Conservation (phyloP, 2,113 vertebrate species). For the Amia ocellicauda region DNA sequence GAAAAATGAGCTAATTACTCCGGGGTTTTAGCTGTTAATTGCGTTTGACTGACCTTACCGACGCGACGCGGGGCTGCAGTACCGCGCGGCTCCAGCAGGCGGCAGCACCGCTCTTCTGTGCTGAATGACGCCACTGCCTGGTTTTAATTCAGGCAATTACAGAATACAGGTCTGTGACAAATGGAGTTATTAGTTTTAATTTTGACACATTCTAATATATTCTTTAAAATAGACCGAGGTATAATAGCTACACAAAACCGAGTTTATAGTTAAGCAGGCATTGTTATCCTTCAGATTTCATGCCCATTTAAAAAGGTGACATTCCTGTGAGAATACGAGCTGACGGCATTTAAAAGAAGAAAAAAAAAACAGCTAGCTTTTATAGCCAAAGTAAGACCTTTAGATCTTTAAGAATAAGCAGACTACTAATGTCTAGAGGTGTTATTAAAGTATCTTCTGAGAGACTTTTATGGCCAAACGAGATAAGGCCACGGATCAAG, state of each 20-base stretch:
- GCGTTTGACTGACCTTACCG: too few species aligned
- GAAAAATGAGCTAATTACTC: too few species aligned
- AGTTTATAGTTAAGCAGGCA: not conserved
- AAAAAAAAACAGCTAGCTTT: conserved; percentile 1
- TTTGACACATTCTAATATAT: too few species aligned
- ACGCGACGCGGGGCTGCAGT: too few species aligned
- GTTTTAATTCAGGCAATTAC: conserved; percentile 8
- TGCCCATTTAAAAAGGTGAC: conserved; percentile 9
- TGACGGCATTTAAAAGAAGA: too few species aligned
- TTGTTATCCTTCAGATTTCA: conserved; percentile 15
- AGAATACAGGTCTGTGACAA: conserved; percentile 17
- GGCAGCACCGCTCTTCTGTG: conserved; percentile 3
- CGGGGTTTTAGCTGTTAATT: too few species aligned
- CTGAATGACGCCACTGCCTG: not conserved
- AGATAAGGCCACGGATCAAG: conserved; percentile 5
- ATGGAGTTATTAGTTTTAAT: conserved; percentile 17
- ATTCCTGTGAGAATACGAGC: conserved; percentile 12
- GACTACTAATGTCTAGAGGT: conserved; percentile 11
- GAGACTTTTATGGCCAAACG: not conserved
- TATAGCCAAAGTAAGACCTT: conserved; percentile 6
- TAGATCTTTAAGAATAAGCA: conserved; percentile 1
- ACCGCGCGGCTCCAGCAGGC: conserved; percentile 4
- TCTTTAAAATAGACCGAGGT: not conserved
- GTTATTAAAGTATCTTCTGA: conserved; percentile 4
- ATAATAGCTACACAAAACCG: conserved; percentile 8